These are phyloP conservation scores for Spodoptera picta DNA, from an alignment of 2,888 invertebrate species.

Conservation along the genomic window DNA sequence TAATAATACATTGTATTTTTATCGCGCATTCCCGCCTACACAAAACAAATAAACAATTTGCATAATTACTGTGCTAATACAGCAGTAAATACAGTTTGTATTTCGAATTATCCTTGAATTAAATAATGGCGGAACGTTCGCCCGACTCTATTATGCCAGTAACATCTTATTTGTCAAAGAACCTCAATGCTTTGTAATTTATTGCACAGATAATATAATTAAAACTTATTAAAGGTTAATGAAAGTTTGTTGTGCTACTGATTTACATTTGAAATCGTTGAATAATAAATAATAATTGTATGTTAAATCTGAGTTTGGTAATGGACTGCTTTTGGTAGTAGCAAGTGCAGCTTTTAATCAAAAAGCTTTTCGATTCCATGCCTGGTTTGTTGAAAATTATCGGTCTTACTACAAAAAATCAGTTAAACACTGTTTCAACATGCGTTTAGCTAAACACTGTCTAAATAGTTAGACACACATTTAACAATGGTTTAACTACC, in stretches of 20 bases:
- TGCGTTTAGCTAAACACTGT: too few relatives aligned
- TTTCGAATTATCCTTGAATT: slow-evolving; percentile 48
- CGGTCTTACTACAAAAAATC: too few relatives aligned
- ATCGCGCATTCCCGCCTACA: neutral
- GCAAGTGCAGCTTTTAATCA: too few relatives aligned
- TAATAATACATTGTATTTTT: too few relatives aligned
- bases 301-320: too few relatives aligned
- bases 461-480: too few relatives aligned
- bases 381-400: too few relatives aligned
- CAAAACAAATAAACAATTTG: slow-evolving; percentile 26
- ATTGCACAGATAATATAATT: slow-evolving; percentile 45
- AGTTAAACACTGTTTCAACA: too few relatives aligned
- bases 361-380: too few relatives aligned
- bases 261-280: slow-evolving; percentile 53
- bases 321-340: too few relatives aligned
- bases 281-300: slow-evolving; percentile 39
- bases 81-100: slow-evolving; percentile 30
- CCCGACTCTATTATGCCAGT: slow-evolving; percentile 17
- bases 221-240: slow-evolving; percentile 55
- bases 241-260: slow-evolving; percentile 58
- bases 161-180: slow-evolving; percentile 58
- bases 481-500: too few relatives aligned
- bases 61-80: slow-evolving; percentile 21
- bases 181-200: slow-evolving; percentile 47
- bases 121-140: slow-evolving; percentile 45